phyloP scores from a whole-genome alignment of 2,113 vertebrate species.

The Trogon melanurus region DNA sequence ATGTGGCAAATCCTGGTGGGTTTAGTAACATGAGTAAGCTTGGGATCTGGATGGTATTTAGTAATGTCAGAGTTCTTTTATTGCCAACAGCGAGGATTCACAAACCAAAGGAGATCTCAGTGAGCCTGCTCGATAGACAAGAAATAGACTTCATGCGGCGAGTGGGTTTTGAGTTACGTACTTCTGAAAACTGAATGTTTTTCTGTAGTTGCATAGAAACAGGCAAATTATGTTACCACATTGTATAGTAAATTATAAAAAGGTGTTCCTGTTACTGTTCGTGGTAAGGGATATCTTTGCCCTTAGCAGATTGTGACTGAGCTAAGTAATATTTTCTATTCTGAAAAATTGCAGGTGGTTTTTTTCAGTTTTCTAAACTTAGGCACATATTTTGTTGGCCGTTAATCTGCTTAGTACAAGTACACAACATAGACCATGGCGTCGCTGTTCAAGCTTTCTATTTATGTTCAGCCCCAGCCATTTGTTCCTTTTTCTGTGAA shows the following conservation, averaged over 20 bases:
- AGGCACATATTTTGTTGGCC: background rate
- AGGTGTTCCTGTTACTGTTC: background rate
- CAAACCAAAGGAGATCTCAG: background rate
- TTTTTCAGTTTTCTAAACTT: background rate
- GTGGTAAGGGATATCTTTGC: background rate
- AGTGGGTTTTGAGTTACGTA: background rate
- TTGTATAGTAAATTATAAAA: background rate
- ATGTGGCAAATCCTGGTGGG: background rate
- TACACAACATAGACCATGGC: background rate
- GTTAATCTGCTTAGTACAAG: background rate
- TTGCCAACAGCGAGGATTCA: background rate
- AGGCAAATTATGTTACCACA: background rate
- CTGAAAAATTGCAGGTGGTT: background rate
- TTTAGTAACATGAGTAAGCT: background rate
- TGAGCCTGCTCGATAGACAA: background rate
- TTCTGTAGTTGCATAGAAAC: background rate
- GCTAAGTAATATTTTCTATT: background rate
- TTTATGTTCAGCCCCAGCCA: background rate
- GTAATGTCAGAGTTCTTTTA: background rate
- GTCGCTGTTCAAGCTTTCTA: background rate
- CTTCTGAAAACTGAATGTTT: accelerated
- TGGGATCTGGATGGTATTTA: background rate
- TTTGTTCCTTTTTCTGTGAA: background rate
- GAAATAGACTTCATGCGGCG: background rate
- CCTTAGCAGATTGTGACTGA: background rate